Evolutionary conservation across 2,113 vertebrate genomes (phyloP).

Genomic region (Mormoops blainvillei): DNA sequence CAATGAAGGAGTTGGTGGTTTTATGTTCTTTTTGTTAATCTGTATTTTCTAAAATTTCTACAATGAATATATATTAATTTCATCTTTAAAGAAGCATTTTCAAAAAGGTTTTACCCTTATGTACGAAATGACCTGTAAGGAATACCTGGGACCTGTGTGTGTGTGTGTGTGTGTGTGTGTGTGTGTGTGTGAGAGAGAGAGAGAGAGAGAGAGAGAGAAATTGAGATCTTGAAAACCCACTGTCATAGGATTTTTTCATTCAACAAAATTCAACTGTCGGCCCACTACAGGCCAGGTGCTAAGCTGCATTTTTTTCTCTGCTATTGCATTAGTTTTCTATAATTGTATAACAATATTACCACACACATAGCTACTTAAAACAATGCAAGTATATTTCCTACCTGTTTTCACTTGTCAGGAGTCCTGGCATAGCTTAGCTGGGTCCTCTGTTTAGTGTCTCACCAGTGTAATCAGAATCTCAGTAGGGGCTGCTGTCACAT

Average conservation of each 20-base stretch:
- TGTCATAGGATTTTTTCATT: not conserved
- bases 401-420: not conserved
- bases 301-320: not conserved
- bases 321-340: not conserved
- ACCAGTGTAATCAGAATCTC: too few relatives aligned
- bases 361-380: not conserved
- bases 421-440: not conserved
- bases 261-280: not conserved
- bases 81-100: not conserved
- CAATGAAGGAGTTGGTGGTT: not conserved
- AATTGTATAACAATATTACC: not conserved
- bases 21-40: not conserved
- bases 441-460: not conserved
- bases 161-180: not conserved
- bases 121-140: not conserved
- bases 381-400: not conserved
- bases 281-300: not conserved
- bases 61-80: not conserved
- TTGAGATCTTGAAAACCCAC: not conserved
- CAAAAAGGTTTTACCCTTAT: not conserved
- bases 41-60: not conserved
- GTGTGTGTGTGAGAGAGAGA: not conserved
- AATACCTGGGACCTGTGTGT: not conserved
- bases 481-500: not conserved
- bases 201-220: not conserved